Conservation (phyloP, 1,140 invertebrate genomes). For the Drosophila tani region DNA sequence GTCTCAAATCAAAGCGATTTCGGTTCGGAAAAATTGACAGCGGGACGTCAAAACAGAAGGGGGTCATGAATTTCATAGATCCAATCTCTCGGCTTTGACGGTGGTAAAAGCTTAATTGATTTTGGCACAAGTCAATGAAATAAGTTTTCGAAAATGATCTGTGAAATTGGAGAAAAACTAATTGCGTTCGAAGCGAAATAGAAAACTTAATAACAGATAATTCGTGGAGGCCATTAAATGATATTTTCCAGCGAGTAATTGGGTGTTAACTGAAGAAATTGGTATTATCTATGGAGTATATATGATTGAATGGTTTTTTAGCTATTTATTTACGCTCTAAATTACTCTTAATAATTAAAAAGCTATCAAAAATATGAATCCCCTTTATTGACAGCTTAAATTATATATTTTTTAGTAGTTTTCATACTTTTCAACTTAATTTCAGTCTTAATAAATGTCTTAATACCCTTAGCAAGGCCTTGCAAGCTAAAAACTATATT, state of each 20-base stretch:
- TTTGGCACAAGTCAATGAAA: slow-evolving; percentile 73
- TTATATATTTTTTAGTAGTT: too few species aligned
- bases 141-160: slow-evolving; percentile 41
- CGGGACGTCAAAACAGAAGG: slow-evolving; percentile 58
- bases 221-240: slow-evolving; percentile 4
- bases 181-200: slow-evolving; percentile 39
- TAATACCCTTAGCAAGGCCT: not conserved
- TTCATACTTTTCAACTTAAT: too few species aligned
- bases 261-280: not conserved
- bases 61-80: slow-evolving; percentile 48
- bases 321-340: too few species aligned
- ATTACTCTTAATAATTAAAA: too few species aligned
- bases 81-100: slow-evolving; percentile 18
- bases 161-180: slow-evolving; percentile 55
- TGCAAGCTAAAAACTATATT: not conserved
- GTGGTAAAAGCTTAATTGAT: slow-evolving; percentile 54
- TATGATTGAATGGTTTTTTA: too few species aligned
- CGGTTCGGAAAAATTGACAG: slow-evolving; percentile 60
- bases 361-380: too few species aligned
- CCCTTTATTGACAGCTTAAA: too few species aligned
- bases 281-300: too few species aligned
- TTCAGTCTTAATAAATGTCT: too few species aligned
- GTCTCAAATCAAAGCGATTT: slow-evolving; percentile 71
- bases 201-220: slow-evolving; percentile 10
- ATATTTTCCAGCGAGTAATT: slow-evolving; percentile 6